Percentiles rank a stretch among this genome's conserved stretches.
phyloP scores from a whole-genome alignment of 2,888 invertebrate species.

The Slavum lentiscoides region DNA sequence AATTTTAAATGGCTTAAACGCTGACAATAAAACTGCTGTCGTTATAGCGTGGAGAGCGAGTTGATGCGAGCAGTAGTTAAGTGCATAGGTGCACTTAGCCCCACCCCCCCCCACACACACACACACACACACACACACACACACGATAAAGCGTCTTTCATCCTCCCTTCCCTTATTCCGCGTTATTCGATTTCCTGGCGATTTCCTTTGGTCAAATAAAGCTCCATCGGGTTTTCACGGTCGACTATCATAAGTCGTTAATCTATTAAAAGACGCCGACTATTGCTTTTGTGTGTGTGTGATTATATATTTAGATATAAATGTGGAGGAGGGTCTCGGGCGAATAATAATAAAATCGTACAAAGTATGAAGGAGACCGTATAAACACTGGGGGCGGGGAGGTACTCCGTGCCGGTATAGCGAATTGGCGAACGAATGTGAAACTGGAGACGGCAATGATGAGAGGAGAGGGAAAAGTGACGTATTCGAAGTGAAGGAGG shows the following conservation, averaged over 20 bases:
- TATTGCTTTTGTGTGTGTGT: neutral
- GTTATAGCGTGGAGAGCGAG: neutral
- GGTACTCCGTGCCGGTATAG: no score
- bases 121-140: neutral
- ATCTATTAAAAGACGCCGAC: conserved; percentile 14
- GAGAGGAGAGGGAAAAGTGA: neutral
- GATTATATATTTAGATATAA: no score
- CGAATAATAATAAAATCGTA: neutral
- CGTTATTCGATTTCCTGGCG: neutral
- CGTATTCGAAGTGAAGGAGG: neutral
- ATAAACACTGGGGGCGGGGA: neutral
- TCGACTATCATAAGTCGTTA: conserved; percentile 13
- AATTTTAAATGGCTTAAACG: conserved; percentile 39
- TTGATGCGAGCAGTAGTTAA: neutral
- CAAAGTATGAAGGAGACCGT: neutral
- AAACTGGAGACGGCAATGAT: no score
- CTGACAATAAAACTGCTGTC: conserved; percentile 23
- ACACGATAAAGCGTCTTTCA: conserved; percentile 7
- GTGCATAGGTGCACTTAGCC: neutral
- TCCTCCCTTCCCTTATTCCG: neutral
- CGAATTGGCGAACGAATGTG: neutral
- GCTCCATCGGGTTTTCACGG: neutral
- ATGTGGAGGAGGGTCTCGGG: neutral
- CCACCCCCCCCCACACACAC: no score
- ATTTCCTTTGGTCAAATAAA: conserved; percentile 8